phyloP scores from a whole-genome alignment of 2,888 invertebrate genomes.

The Hirtodrosophila cameraria region DNA sequence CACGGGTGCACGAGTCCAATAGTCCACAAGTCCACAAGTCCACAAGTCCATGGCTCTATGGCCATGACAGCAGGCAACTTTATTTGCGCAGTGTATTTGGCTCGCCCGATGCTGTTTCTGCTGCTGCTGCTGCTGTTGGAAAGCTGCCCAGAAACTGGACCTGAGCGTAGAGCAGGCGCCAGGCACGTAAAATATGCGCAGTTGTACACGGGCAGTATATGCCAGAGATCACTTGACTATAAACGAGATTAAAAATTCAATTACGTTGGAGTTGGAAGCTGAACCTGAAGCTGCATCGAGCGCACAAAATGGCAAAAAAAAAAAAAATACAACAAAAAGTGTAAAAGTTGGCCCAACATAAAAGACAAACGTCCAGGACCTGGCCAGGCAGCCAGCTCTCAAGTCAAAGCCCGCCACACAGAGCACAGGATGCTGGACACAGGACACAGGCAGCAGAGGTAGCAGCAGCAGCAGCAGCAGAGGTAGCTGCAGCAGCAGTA shows the following conservation, averaged over 20 bases:
- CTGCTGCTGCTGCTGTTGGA: conserved; percentile 20
- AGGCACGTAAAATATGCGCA: conserved; percentile 80
- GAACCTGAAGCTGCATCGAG: conserved; percentile 69
- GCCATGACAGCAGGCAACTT: conserved; percentile 53
- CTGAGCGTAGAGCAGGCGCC: conserved; percentile 45
- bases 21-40: too few relatives aligned
- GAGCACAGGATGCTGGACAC: conserved; percentile 21
- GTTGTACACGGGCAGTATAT: conserved; percentile 73
- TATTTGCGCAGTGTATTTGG: conserved; percentile 69
- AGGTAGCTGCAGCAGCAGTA: conserved; percentile 7
- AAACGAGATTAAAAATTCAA: conserved; percentile 84
- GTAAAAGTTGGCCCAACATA: conserved; percentile 30
- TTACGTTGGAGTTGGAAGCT: conserved; percentile 81
- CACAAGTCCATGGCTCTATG: too few relatives aligned
- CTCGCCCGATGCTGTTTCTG: conserved; percentile 4
- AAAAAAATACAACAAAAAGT: conserved; percentile 14
- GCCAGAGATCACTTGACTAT: conserved; percentile 84
- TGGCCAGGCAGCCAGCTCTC: conserved; percentile 46
- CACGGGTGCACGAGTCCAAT: conserved; percentile 6
- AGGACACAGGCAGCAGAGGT: conserved; percentile 5
- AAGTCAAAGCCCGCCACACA: conserved; percentile 64
- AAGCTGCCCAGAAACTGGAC: conserved; percentile 33
- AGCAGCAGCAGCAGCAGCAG: neutral
- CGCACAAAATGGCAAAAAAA: conserved; percentile 36
- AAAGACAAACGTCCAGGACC: conserved; percentile 45